Conservation (phyloP, 2,888 invertebrate genomes). For the Anthophora plumipes region DNA sequence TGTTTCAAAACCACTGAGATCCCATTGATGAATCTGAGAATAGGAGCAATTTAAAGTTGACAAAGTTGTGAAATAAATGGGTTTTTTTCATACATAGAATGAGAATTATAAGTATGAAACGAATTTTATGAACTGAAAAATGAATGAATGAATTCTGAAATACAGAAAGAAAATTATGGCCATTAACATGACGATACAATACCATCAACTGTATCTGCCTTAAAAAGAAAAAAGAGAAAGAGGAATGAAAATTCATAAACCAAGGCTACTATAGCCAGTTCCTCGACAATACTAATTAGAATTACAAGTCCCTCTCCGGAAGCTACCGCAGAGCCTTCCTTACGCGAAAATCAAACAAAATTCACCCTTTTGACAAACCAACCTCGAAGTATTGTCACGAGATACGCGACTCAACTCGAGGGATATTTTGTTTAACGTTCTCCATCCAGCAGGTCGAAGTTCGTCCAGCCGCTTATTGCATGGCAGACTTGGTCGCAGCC, state of each 20-base stretch:
- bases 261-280: not conserved
- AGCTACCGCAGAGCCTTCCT: not conserved
- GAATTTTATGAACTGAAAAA: too few species aligned
- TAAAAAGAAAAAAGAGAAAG: not conserved
- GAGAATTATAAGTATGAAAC: too few species aligned
- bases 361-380: not conserved
- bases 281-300: slow-evolving; percentile 3
- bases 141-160: too few species aligned
- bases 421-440: slow-evolving; percentile 51
- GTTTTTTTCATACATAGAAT: too few species aligned
- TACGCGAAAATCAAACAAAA: slow-evolving; percentile 23
- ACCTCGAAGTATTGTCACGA: slow-evolving; percentile 7
- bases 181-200: too few species aligned
- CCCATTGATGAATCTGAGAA: too few species aligned
- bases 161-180: too few species aligned
- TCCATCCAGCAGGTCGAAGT: slow-evolving; percentile 30
- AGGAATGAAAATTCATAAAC: not conserved
- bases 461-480: slow-evolving; percentile 50
- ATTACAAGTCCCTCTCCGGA: not conserved
- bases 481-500: slow-evolving; percentile 21
- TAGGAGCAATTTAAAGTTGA: too few species aligned
- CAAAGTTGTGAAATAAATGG: too few species aligned
- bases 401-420: not conserved
- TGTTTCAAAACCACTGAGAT: too few species aligned
- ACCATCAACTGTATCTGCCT: too few species aligned